Evolutionary conservation across 1,140 invertebrate genomes (phyloP), one percentile per base, ranked within the genome.

Genomic region (Aphaenogaster rudis): DNA sequence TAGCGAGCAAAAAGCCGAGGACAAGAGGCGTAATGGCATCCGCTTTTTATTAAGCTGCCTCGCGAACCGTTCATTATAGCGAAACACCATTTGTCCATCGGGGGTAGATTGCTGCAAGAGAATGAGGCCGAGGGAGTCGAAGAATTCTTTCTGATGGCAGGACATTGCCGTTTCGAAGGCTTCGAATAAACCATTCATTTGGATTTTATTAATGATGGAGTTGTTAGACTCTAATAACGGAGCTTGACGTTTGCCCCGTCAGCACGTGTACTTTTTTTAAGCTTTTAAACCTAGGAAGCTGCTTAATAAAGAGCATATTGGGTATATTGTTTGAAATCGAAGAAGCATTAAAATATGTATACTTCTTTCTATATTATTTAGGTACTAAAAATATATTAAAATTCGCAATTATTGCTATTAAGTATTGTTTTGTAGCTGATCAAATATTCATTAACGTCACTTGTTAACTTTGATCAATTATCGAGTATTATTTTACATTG

Each of bases 1-100:
- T 11, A 21, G 4, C 17, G 4, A 5, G 28, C 39, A 76, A 77
- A 61, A 61, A 45, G 54, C 72, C 54, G 74, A 69, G 71, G 80
- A 88, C 33, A 78, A 84, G 86, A 88, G 87, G 67, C 82, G 90
- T 92, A 92, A 92, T 93, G 90, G 85, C 82, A 90, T 86, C 86
- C 86, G 89, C 88, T 94, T 93, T 94, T 94, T 94, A 93, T 93
- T 93, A 92, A 86, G 80, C 84, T 33, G 85, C 90, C 80, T 72
- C 84, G 90, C 86, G 91, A 93, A 93, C 93, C 91, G 81, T 91
- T 94, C 92, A 93, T 95, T 93, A 92, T 86, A 84, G 82, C 88
- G 80, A 91, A 86, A 93, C 93, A 93, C 90, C 90, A 92, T 94
- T 94, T 93, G 91, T 93, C 89, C 86, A 79, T 88, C 84, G 52